Percentiles rank a stretch among this genome's conserved stretches.
phyloP scores from a whole-genome alignment of 2,797 vertebrate genomes.

The Sciurus carolinensis region DNA sequence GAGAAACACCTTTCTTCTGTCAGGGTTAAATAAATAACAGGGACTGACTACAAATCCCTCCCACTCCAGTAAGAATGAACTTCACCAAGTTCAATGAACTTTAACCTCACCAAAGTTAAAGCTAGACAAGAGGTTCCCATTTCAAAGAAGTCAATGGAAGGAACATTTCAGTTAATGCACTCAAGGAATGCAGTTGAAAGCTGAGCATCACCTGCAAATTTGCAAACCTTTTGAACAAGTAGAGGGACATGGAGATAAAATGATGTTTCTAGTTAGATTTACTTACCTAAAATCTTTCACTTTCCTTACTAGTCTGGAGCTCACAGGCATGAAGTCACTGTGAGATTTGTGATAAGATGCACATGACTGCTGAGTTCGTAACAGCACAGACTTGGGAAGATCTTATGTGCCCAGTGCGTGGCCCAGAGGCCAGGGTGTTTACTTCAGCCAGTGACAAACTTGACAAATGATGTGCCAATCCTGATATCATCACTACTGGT shows the following conservation, averaged over 20 bases:
- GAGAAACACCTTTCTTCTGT: not conserved
- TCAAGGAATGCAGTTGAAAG: not conserved
- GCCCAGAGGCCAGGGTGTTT: slow-evolving; percentile 80
- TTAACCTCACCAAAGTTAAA: not conserved
- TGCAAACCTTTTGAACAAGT: not conserved
- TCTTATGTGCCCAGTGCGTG: slow-evolving; percentile 59
- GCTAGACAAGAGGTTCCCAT: not conserved
- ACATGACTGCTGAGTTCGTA: slow-evolving; percentile 67
- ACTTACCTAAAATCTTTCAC: not conserved
- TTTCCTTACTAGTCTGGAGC: slow-evolving; percentile 15
- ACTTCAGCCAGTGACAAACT: slow-evolving; percentile 84
- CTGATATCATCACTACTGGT: slow-evolving; percentile 78
- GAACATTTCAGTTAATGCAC: not conserved
- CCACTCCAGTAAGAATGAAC: not conserved
- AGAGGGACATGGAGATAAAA: not conserved
- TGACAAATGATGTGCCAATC: slow-evolving; percentile 73
- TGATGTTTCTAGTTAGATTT: slow-evolving; percentile 34
- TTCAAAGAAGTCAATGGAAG: not conserved
- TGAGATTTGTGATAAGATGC: slow-evolving; percentile 78
- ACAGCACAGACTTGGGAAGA: slow-evolving; percentile 78
- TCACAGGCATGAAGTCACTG: slow-evolving; percentile 66
- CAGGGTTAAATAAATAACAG: not conserved
- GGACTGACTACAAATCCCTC: not conserved
- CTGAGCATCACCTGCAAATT: not conserved
- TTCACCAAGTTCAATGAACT: not conserved